Conservation (phyloP, 2,888 invertebrate genomes). For the Empis livida region DNA sequence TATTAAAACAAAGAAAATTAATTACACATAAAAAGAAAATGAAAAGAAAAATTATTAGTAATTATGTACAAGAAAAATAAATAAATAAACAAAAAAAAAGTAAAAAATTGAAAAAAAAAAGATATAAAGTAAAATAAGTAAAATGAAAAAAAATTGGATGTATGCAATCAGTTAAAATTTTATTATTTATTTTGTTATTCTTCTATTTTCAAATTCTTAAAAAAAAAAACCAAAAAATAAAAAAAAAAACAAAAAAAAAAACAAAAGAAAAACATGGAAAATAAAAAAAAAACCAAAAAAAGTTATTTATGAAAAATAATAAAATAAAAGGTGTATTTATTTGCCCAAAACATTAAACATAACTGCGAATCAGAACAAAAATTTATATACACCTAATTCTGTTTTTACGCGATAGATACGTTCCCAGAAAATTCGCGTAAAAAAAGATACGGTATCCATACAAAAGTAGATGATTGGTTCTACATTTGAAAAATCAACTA, state of each 20-base stretch:
- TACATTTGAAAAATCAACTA: no score
- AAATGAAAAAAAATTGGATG: slow-evolving; percentile 4
- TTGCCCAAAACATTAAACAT: no score
- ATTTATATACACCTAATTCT: no score
- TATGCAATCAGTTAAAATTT: slow-evolving; percentile 8
- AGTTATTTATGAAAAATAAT: slow-evolving; percentile 16
- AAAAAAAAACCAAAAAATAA: slow-evolving; percentile 7
- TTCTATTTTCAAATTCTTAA: slow-evolving; percentile 12
- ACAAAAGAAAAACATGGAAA: slow-evolving; percentile 3
- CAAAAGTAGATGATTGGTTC: no score
- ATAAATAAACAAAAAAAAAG: slow-evolving; percentile 2
- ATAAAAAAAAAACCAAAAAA: slow-evolving; percentile 8
- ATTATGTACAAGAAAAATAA: slow-evolving; percentile 5
- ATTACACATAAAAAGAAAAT: background rate
- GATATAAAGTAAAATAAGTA: slow-evolving; percentile 4
- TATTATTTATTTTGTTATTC: slow-evolving; percentile 10
- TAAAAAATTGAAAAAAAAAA: slow-evolving; percentile 10
- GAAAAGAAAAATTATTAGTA: background rate
- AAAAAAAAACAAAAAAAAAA: slow-evolving; percentile 7
- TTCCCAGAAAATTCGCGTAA: no score
- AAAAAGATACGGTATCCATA: no score
- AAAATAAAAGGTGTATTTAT: background rate
- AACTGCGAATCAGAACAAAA: no score
- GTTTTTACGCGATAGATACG: no score
- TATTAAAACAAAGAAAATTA: slow-evolving; percentile 1